Evolutionary conservation across 2,113 vertebrate genomes (phyloP).

Genomic region (Protobothrops mucrosquamatus): DNA sequence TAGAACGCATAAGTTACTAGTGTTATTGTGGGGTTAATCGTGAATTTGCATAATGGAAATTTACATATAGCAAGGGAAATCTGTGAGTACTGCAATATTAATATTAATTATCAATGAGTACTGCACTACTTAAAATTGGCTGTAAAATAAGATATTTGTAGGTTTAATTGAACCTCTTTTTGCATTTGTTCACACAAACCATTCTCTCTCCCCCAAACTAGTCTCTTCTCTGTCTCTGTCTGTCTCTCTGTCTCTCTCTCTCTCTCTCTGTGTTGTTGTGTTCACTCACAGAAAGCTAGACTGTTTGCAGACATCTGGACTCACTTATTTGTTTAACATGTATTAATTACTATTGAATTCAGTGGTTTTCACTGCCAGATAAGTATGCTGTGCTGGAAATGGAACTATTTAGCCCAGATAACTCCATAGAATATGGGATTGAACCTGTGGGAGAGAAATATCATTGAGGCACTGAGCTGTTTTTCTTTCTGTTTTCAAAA

Average conservation of each 20-base stretch:
- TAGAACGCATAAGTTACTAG: neutral
- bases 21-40: neutral
- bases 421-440: neutral
- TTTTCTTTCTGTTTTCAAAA: neutral
- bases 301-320: neutral
- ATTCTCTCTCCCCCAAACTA: neutral
- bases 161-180: neutral
- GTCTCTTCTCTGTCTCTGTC: neutral
- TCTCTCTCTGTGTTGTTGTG: neutral
- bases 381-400: neutral
- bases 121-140: neutral
- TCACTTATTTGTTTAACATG: neutral
- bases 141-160: neutral
- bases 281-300: neutral
- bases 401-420: neutral
- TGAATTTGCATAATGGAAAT: neutral
- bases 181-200: neutral
- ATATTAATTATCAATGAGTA: neutral
- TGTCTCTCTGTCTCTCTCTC: rapidly evolving
- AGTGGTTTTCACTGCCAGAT: neutral
- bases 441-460: neutral
- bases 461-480: neutral
- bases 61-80: neutral
- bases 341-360: neutral
- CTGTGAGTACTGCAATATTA: neutral